Conservation (phyloP, 1,140 invertebrate species). For the Acromyrmex charruanus region DNA sequence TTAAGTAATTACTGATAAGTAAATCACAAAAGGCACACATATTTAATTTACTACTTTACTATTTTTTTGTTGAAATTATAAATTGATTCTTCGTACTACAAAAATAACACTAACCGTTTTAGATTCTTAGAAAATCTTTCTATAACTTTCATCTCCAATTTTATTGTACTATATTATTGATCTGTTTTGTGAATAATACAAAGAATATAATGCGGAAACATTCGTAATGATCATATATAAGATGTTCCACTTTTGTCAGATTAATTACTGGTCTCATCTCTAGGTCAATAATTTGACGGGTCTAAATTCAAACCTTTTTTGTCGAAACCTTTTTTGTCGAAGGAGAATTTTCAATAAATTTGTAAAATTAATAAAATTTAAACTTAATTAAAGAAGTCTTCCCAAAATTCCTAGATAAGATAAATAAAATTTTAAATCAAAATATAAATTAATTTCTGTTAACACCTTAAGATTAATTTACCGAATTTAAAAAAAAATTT, state of each 20-base stretch:
- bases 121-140: no score
- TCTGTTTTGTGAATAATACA: background rate
- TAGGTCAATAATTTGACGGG: background rate
- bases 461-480: no score
- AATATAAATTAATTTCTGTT: no score
- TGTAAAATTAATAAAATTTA: constrained; percentile 8
- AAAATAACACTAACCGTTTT: no score
- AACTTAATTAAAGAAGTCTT: background rate
- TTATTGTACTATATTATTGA: background rate
- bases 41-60: background rate
- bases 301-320: background rate
- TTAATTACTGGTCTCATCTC: background rate
- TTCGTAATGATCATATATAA: background rate
- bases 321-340: background rate
- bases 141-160: no score
- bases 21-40: background rate
- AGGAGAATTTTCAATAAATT: background rate
- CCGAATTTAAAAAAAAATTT: no score
- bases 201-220: background rate
- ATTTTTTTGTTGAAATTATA: background rate
- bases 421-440: no score
- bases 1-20: background rate
- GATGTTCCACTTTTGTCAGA: background rate
- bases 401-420: no score
- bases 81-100: no score